Evolutionary conservation across 2,888 invertebrate species (phyloP).

Genomic region (Lasioglossum marginatum): DNA sequence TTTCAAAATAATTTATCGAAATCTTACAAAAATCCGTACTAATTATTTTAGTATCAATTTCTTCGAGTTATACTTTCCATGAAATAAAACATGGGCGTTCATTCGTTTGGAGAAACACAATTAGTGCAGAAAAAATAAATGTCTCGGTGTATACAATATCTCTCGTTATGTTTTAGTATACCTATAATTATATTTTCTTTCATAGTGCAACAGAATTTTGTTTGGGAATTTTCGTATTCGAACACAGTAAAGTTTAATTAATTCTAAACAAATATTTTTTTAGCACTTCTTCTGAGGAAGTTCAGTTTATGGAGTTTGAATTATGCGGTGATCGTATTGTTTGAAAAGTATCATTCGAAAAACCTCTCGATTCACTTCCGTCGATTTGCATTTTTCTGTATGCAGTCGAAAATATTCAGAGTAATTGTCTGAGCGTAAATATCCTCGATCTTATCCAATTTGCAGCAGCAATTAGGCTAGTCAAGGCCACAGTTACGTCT

Average conservation of each 20-base stretch:
- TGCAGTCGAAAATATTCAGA: not conserved
- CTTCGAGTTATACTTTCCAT: not conserved
- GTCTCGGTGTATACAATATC: not conserved
- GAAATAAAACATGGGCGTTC: too few species aligned
- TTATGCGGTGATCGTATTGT: conserved; percentile 16
- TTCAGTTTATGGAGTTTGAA: not conserved
- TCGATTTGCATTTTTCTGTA: conserved; percentile 16
- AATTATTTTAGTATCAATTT: not conserved
- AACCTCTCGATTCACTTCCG: not conserved
- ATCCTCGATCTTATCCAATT: conserved; percentile 17
- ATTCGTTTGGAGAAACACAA: not conserved
- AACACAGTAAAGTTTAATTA: not conserved
- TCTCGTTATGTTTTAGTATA: not conserved
- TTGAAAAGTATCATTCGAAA: conserved; percentile 17
- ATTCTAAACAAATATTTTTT: not conserved
- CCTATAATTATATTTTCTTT: not conserved
- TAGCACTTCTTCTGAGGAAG: not conserved
- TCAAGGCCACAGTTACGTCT: conserved; percentile 32
- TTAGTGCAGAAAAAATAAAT: not conserved
- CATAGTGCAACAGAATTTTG: not conserved
- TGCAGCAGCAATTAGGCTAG: conserved; percentile 2
- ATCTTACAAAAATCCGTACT: not conserved
- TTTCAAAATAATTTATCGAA: not conserved
- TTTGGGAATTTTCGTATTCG: not conserved
- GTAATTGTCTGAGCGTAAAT: conserved; percentile 16